These are phyloP conservation scores for Seriola aureovittata DNA, from an alignment of 2,113 vertebrate species.

Conservation along the genomic window DNA sequence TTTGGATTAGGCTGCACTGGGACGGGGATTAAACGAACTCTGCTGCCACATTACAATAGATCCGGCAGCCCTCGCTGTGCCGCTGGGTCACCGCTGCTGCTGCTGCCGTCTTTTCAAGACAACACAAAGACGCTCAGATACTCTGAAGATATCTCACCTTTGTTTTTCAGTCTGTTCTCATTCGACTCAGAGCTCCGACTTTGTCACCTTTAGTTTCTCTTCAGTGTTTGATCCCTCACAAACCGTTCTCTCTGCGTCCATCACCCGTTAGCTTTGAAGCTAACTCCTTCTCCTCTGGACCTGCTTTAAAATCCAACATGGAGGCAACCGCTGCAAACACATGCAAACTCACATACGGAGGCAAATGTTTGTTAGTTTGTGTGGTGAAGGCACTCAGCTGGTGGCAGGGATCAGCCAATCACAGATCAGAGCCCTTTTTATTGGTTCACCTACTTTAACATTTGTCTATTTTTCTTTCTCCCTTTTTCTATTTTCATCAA, in stretches of 20 bases:
- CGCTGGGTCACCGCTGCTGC: slow-evolving; percentile 52
- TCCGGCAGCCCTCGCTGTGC: slow-evolving; percentile 26
- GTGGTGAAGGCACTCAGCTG: too few relatives aligned
- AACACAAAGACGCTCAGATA: slow-evolving; percentile 47
- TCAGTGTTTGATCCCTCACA: background rate
- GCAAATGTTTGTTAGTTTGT: too few relatives aligned
- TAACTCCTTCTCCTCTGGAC: too few relatives aligned
- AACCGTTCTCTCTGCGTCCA: too few relatives aligned
- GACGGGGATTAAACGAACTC: slow-evolving; percentile 72
- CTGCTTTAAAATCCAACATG: background rate
- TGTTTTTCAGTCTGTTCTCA: background rate
- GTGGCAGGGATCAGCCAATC: too few relatives aligned
- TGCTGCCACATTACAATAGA: slow-evolving; percentile 68
- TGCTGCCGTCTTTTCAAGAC: background rate
- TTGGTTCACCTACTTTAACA: too few relatives aligned
- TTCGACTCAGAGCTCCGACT: background rate
- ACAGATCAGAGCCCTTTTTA: too few relatives aligned
- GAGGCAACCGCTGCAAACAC: too few relatives aligned
- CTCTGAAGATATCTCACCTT: background rate
- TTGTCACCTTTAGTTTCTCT: background rate
- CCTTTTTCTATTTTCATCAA: too few relatives aligned
- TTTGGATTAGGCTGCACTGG: slow-evolving; percentile 74
- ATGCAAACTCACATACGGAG: too few relatives aligned
- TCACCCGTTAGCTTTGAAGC: too few relatives aligned
- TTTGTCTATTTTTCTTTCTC: too few relatives aligned